Base-by-base conservation (phyloP, 2,113 vertebrate species). In the Ciconia maguari region DNA sequence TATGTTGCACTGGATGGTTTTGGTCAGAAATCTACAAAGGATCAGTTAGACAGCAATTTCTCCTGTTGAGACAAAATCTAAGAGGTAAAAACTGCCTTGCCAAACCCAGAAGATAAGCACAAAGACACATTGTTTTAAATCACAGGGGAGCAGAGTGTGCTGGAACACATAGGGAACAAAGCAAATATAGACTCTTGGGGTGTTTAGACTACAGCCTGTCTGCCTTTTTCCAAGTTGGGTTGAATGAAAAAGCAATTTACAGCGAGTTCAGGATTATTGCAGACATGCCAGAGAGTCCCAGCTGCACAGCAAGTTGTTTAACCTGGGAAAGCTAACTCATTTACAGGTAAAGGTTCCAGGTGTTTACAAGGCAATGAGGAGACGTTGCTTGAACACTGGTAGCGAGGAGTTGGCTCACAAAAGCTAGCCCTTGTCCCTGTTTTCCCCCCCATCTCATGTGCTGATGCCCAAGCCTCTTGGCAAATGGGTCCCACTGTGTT, bases 71-170 rank as follows among this genome's bases (percentile, higher is more conserved):
- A 89, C 89, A 95, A 90, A 97, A 97, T 89, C 68, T n/a, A 90
- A 91, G 95, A 94, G 91, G 94, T 97, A 95, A 86, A 90, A 93
- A 54, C 34, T 69, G 87, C 66, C 34, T 94, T 95, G 94, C 96
- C 96, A 95, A 97, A 70, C 75, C 70, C 87, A 74, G 78, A 91
- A 97, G 96, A 96, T 97, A 97, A 97, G 96, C 95, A 97, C 95
- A 97, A 96, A 97, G 97, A 94, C 87, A 77, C 75, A 94, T 80
- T 96, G 95, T 97, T 95, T 97, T 58, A 90, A 96, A 77, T 93
- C 91, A 66, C 46, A 77, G 55, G 87, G 87, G 87, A 93, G 87
- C 57, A 66, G 84, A 82, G 13, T 69, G 83, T 84, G 92, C 87
- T 95, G 96, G 85, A 96, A 91, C 66, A 44, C 48, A 34, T 68